Evolutionary conservation across 2,113 vertebrate species (phyloP), one percentile per base, ranked within the genome.

Genomic region (Corvus moneduloides): DNA sequence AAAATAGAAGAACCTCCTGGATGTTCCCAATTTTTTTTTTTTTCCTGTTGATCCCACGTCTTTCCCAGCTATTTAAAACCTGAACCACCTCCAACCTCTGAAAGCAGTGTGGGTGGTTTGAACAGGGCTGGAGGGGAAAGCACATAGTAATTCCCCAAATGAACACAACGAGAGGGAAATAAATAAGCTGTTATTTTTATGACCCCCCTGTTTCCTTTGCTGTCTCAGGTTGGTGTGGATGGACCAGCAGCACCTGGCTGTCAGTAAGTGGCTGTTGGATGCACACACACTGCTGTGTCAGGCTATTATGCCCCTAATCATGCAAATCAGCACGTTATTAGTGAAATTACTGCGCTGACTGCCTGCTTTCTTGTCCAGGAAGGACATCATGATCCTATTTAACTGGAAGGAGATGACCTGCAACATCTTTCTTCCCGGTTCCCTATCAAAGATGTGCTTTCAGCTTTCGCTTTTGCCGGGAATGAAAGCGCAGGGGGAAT

Each of bases 61-160:
- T 84, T 88, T 73, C 79, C 37, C 9, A 3, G 55, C 87, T 92
- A 59, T 86, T 95, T 97, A 86, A 95, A 96, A 93, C 28, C 79
- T 41, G 68, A 80, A 66, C 67, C 35, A 13, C 52, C 63, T 89
- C 87, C 93, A 76, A 10, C n/a, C 41, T 46, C 64, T 49, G 75
- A 51, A 75, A 84, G 59, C 21, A 16, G 86, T 1, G 78, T 59
- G 69, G 94, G 49, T 86, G 93, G 89, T 80, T 88, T 64, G 58
- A 87, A 27, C 48, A 87, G 49, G n/a, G 26, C 80, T 61, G 62
- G n/a, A 91, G 35, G 79, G 88, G 78, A 92, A 88, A 90, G 48
- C 79, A 77, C 54, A 41, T 9, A 67, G 93, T 73, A 83, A 94
- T 68, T 92, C 79, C 85, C 93, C 55, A 74, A 63, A 74, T 3